Evolutionary conservation across 2,113 vertebrate genomes (phyloP).

Genomic region (Mesoclemmys tuberculata): DNA sequence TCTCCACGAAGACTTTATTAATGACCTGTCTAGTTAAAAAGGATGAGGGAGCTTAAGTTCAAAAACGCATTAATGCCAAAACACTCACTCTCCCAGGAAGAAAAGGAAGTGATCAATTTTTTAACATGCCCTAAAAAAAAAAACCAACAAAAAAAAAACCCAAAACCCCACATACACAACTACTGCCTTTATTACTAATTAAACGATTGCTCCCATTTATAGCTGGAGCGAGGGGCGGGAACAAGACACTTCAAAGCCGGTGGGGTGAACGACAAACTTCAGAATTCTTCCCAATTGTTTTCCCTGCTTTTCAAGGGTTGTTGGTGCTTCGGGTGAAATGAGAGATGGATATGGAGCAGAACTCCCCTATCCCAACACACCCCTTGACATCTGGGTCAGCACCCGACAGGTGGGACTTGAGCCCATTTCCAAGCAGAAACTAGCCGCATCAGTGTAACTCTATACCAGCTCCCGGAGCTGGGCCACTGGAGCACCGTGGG

Average conservation of each 20-base stretch:
- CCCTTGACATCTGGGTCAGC: background rate
- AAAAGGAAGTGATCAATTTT: constrained; percentile 72
- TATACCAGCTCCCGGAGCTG: too few species aligned
- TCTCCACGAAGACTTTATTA: constrained; percentile 68
- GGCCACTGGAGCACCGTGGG: too few species aligned
- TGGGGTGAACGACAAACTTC: background rate
- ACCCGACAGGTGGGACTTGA: background rate
- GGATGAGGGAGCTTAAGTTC: constrained; percentile 63
- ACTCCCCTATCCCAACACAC: background rate
- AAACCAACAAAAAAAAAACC: background rate
- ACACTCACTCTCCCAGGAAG: background rate
- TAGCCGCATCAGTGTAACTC: background rate
- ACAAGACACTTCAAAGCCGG: constrained; percentile 21
- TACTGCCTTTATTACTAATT: constrained; percentile 62
- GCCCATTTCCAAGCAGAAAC: background rate
- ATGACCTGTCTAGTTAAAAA: constrained; percentile 76
- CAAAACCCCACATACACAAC: constrained; percentile 16
- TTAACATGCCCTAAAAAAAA: constrained; percentile 54
- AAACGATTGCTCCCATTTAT: constrained; percentile 54
- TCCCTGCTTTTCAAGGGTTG: background rate
- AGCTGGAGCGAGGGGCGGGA: background rate
- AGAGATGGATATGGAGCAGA: background rate
- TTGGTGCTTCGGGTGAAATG: background rate
- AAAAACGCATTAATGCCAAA: constrained; percentile 69
- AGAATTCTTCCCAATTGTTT: background rate